Evolutionary conservation across 2,888 invertebrate species (phyloP).

Genomic region (Trissonchulus sp.): DNA sequence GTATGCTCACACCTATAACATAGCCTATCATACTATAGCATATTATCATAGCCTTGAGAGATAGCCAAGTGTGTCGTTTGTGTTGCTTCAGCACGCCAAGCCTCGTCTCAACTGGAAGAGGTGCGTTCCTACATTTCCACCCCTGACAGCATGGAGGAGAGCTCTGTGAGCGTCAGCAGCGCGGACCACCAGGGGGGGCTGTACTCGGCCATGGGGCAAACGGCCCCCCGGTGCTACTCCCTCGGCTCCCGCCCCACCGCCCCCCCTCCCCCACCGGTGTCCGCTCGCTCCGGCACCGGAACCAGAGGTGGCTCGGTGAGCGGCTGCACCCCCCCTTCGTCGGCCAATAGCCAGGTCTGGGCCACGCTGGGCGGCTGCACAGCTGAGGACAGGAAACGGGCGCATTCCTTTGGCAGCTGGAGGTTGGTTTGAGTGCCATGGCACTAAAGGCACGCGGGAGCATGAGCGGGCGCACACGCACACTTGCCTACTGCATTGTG

Average conservation of each 20-base stretch:
- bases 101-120: constrained; percentile 27
- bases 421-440: background rate
- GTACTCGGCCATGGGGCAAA: background rate
- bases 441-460: too few relatives aligned
- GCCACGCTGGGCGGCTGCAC: background rate
- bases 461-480: too few relatives aligned
- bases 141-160: constrained; percentile 5
- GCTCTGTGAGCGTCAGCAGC: background rate
- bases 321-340: background rate
- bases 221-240: constrained; percentile 66
- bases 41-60: too few relatives aligned
- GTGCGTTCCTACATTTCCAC: constrained; percentile 28
- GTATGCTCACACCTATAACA: too few relatives aligned
- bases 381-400: constrained; percentile 8
- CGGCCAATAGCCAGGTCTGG: background rate
- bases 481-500: too few relatives aligned
- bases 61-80: background rate
- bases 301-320: background rate
- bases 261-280: background rate
- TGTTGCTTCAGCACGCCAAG: constrained; percentile 24
- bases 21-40: too few relatives aligned
- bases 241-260: constrained; percentile 69
- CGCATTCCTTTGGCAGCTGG: constrained; percentile 20
- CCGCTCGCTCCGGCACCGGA: background rate
- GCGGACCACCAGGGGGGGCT: background rate